Base-by-base conservation (phyloP, 2,888 invertebrate genomes). In the Trissolcus brochymenae region DNA sequence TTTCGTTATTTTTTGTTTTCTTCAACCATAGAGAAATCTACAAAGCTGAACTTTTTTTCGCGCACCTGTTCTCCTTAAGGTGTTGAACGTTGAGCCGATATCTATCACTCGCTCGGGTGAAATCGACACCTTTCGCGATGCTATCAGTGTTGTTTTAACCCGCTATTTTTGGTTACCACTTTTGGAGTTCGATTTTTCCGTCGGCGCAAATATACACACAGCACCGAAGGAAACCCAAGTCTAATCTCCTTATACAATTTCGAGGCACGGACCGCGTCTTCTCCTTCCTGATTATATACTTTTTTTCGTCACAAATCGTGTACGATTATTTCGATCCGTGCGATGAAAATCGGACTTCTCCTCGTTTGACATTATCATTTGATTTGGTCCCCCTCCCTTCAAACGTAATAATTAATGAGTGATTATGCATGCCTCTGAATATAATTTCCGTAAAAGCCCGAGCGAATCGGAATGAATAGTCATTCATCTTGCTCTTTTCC, bases 401-500 rank as follows among this genome's bases (percentile, higher is more conserved):
- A 21, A 14, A 17, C 21, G n/a, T 9, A 57, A 46, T 19, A 50
- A 29, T 49, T 50, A 60, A 60, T 60, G 60, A 40, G 19, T 29
- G 60, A 60, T 50, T 25, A 21, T 51, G 29, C 25, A 46, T 13
- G 19, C n/a, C 7, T 7, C 50, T 46, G 60, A 55, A 70, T 29
- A 56, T 53, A 57, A 71, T 71, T 71, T 57, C 29, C 53, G 41
- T 64, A 71, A 71, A 71, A 71, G 64, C 57, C 53, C 17, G 49
- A 4, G 16, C 40, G 40, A 43, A 25, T 25, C 56, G 17, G n/a
- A 41, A 56, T 11, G 14, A 64, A 46, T 17, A 16, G 21, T 51
- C 64, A 53, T 57, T 19, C 57, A 21, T 71, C 64, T 71, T 71
- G 6, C 17, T 35, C 40, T 35, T 35, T 35, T 35, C 35, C 35